Evolutionary conservation across 2,888 invertebrate genomes (phyloP).

Genomic region (Drosophila picticornis): DNA sequence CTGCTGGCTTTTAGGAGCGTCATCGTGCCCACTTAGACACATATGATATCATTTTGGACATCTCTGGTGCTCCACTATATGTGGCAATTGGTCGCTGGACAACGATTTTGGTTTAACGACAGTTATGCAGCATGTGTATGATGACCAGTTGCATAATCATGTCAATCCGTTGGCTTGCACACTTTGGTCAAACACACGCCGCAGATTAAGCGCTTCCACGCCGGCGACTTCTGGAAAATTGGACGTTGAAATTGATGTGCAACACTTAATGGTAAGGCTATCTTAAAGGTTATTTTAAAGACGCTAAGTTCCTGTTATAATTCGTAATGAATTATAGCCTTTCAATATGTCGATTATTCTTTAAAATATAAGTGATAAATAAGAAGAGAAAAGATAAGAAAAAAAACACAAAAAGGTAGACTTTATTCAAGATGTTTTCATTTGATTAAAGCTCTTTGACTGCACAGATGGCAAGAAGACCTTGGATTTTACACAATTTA

Average conservation of each 20-base stretch:
- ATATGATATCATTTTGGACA: not conserved
- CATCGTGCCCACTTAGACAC: no score
- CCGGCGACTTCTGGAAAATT: not conserved
- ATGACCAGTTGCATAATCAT: no score
- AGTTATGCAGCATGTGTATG: not conserved
- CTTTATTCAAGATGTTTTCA: not conserved
- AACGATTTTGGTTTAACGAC: not conserved
- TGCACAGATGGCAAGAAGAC: not conserved
- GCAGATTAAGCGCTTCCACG: not conserved
- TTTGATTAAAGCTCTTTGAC: conserved; percentile 3
- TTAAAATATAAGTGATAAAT: not conserved
- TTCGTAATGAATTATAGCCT: not conserved
- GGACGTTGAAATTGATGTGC: not conserved
- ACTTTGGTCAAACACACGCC: not conserved
- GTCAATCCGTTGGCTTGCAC: no score
- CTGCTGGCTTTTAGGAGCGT: no score
- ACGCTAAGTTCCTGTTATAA: not conserved
- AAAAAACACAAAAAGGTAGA: not conserved
- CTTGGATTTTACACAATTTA: not conserved
- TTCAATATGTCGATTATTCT: not conserved
- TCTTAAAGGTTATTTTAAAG: not conserved
- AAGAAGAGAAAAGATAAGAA: not conserved
- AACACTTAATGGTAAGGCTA: not conserved
- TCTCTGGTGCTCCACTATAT: not conserved
- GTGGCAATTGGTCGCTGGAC: not conserved